Percentiles rank a stretch among this genome's conserved stretches.
Evolutionary conservation across 2,888 invertebrate species (phyloP).

Genomic region (Drosophila subquinaria): DNA sequence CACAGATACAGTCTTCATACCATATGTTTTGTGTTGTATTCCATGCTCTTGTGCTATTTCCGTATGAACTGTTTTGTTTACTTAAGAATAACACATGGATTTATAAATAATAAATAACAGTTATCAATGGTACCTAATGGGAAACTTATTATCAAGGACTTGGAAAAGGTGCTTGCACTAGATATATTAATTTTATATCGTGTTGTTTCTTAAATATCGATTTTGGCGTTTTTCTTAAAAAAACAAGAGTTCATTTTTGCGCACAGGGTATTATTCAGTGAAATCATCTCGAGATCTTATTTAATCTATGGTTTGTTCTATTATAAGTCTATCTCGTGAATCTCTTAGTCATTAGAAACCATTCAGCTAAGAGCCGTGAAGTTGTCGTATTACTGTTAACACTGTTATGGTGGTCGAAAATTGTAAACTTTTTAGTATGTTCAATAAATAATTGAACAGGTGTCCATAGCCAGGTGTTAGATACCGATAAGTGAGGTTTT

Average conservation of each 20-base stretch:
- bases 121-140: slow-evolving; percentile 23
- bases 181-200: slow-evolving; percentile 9
- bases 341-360: slow-evolving; percentile 5
- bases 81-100: slow-evolving; percentile 22
- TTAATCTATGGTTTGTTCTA: not conserved
- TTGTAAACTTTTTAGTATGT: slow-evolving; percentile 49
- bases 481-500: slow-evolving; percentile 52
- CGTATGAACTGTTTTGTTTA: slow-evolving; percentile 27
- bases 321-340: not conserved
- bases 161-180: slow-evolving; percentile 29
- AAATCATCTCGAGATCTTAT: not conserved
- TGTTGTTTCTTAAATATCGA: slow-evolving; percentile 38
- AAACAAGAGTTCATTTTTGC: not conserved
- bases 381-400: not conserved
- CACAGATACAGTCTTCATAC: slow-evolving; percentile 4
- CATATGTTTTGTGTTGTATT: not conserved
- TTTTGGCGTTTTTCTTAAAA: slow-evolving; percentile 24
- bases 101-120: slow-evolving; percentile 38
- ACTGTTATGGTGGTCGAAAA: slow-evolving; percentile 2
- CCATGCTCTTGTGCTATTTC: slow-evolving; percentile 31
- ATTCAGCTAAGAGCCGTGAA: not conserved
- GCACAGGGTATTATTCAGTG: not conserved
- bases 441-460: slow-evolving; percentile 65
- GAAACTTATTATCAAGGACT: slow-evolving; percentile 32
- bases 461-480: slow-evolving; percentile 68